Evolutionary conservation across 2,888 invertebrate species (phyloP), one percentile per base, ranked within the genome.

Genomic region (Mesochorus sp.): DNA sequence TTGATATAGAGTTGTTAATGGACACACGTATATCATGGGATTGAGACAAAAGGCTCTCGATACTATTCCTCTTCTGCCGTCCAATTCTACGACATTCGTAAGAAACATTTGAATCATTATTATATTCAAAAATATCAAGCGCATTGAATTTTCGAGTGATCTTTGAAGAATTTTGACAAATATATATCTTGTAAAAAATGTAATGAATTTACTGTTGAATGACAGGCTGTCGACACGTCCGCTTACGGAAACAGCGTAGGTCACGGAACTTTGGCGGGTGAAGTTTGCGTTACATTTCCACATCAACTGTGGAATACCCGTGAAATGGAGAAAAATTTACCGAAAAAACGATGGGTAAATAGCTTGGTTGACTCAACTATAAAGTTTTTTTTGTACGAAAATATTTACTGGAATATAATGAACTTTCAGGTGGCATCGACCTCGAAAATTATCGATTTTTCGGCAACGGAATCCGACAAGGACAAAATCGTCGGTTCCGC

Each of bases 161-260:
- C 3, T 5, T 31, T 31, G 8, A 31, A 5, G 8, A 31, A 8
- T 5, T 3, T 5, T 31, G 31, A 31, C 4, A 31, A 37, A 37
- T 37, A n/a, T 8, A 12, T 4, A n/a, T 8, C 2, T 37, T 37
- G 2, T 12, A 8, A 1, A 37, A 37, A 37, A n/a, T 37, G 1
- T 37, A 2, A 37, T n/a, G 8, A 3, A 37, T 37, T 39, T 12
- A 3, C 1, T 76, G 4, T n/a, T 47, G n/a, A n/a, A n/a, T n/a
- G n/a, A n/a, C 85, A 90, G 85, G 80, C 89, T 8, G 75, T 93
- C 14, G 88, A 91, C 3, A 85, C 87, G 34, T 93, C 92, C 72
- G 93, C 93, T 82, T 92, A 92, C 91, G 87, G 91, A 8, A 93
- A 93, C 84, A 89, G 91, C 10, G 84, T 93, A 37, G 90, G 92